Evolutionary conservation across 2,113 vertebrate species (phyloP), one percentile per base, ranked within the genome.

Genomic region (Acanthisitta chloris): DNA sequence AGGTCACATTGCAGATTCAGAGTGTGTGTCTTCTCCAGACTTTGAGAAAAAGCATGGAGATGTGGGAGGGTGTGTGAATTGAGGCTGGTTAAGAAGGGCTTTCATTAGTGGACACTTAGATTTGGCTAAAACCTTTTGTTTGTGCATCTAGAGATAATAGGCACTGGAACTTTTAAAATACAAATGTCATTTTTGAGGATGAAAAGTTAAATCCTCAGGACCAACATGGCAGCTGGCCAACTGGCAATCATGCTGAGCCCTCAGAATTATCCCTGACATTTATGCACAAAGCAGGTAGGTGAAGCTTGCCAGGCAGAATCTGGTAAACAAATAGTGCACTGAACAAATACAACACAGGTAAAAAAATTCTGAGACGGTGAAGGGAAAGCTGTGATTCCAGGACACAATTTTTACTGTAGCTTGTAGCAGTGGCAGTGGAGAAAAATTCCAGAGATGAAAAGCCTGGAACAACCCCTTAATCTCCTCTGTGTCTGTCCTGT

Each of bases 381-480:
- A 71, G n/a, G 14, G 34, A 71, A 79, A 90, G 42, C 57, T 85
- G 81, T 93, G 85, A 83, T 84, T 93, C 66, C 46, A 79, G 55
- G 43, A 65, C 65, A 92, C 88, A 42, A 57, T 61, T 95, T 92
- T 76, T 49, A 76, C 69, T 70, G 59, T 42, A 72, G 43, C 13
- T 78, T 73, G 59, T 81, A 80, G 51, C 43, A 62, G 69, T 49
- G 48, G 45, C 51, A 84, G 29, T 69, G 65, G 54, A 91, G 72
- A 81, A 87, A 73, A 95, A 69, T 57, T 92, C 31, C 29, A 5
- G 73, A 88, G 85, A 94, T 93, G 45, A 92, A 95, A 96, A 86
- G 72, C 40, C 57, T 69, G 52, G 72, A 86, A 86, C 61, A 94
- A 72, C 54, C 28, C 52, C 59, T 83, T 88, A 71, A 93, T 96